Evolutionary conservation across 2,113 vertebrate genomes (phyloP), one percentile per base, ranked within the genome.

Genomic region (Atlantisia rogersi): DNA sequence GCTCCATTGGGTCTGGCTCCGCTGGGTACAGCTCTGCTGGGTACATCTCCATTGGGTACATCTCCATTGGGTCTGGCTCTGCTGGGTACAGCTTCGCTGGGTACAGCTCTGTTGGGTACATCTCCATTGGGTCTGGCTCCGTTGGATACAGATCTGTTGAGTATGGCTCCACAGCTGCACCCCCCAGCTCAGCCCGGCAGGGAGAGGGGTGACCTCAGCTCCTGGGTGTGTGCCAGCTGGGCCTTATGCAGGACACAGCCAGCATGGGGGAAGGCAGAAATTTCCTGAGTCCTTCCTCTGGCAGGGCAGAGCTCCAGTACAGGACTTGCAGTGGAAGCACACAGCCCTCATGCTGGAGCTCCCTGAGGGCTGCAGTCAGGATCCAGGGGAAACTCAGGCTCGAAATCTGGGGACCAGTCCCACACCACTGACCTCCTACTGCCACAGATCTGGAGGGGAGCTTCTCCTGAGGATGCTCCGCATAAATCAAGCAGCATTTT

Each of bases 401-500:
- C 53, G 59, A 42, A 13, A 17, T 4, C 32, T 6, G 10, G 21
- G 84, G 60, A 3, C 10, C 0, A 0, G 29, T 37, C 37, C 75
- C 7, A 29, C n/a, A 24, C 50, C 0, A 0, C 48, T 0, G 6
- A 10, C 53, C 31, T 29, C 3, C 24, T 28, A 4, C 50, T 4
- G 0, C 20, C 0, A 0, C 63, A 1, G 1, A 35, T n/a, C 42
- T 2, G 0, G 3, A 13, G 29, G 26, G 74, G 12, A 74, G 42
- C 7, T 69, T 46, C 58, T 85, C 40, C 59, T 3, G 6, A 48
- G 67, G 68, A n/a, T 14, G 56, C n/a, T 42, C 52, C n/a, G 3
- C 83, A 21, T 15, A 86, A 83, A 92, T 28, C n/a, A 5, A 53
- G n/a, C 7, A 11, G 12, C 58, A 8, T 52, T 60, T 55, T 50